Base-by-base conservation (phyloP, 2,797 vertebrate genomes). In the Myiothlypis coronata region DNA sequence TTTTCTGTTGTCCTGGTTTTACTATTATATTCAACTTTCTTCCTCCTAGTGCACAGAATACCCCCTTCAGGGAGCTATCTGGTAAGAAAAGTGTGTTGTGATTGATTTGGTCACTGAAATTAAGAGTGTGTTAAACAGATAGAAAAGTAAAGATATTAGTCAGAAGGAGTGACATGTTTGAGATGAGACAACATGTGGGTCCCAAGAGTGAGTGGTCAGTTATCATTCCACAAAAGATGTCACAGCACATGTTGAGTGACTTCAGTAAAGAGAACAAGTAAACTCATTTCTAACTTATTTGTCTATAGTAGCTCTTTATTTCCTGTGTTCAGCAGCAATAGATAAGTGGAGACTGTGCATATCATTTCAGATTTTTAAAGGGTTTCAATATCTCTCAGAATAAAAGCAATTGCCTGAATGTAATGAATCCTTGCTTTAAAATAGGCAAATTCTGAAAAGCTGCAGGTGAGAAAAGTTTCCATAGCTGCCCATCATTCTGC, bases 111-210 rank as follows among this genome's bases (percentile, higher is more conserved):
- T 57, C 20, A 47, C 39, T 79, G 41, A 77, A 85, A 74, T 72
- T 44, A 52, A 39, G n/a, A 70, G 17, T 43, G 15, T 70, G 34
- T 12, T 77, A 59, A 50, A 26, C n/a, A 24, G 46, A 15, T 28
- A 49, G 17, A 8, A 37, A 67, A 52, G 13, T 39, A 72, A 88
- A 71, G 37, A 35, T 30, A 11, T 60, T 69, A 68, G 47, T 55
- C 49, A 82, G 35, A 35, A 68, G 22, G 17, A 70, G 17, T 35
- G 46, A 53, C 27, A 20, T 0, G 0, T 53, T 47, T 67, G n/a
- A 18, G 24, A 59, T 77, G 28, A 87, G 28, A 70, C 14, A 72
- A 89, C 60, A 47, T 15, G 26, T 34, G 15, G 8, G 32, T 86
- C 19, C 28, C 26, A 26, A 72, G 50, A 5, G 1, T 27, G 22